Evolutionary conservation across 2,113 vertebrate species (phyloP).

Genomic region (Natator depressus): DNA sequence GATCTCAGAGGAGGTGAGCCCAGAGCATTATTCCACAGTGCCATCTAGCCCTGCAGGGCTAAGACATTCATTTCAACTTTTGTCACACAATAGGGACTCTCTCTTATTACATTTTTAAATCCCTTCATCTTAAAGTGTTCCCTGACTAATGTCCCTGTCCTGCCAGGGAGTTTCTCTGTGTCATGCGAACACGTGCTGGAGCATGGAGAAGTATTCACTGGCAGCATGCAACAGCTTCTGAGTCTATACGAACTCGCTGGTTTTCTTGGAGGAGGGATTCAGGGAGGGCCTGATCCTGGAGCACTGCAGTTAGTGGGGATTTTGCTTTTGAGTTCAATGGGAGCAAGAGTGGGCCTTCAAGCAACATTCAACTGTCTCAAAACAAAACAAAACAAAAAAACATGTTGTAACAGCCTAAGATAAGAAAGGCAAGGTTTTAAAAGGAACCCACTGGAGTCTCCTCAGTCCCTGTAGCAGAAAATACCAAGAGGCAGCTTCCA

Average conservation of each 20-base stretch:
- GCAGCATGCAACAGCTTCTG: not conserved
- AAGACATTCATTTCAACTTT: not conserved
- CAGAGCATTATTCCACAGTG: not conserved
- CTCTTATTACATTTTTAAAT: not conserved
- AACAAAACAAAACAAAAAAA: not conserved
- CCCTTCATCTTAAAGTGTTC: not conserved
- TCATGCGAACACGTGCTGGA: not conserved
- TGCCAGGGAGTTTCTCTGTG: not conserved
- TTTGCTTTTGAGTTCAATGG: fast-evolving
- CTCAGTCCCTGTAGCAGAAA: not conserved
- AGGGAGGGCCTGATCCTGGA: not conserved
- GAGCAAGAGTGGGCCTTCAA: not conserved
- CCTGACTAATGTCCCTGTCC: not conserved
- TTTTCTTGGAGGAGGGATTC: not conserved
- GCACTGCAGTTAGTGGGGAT: fast-evolving
- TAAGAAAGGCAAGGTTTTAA: not conserved
- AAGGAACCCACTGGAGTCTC: not conserved
- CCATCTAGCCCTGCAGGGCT: not conserved
- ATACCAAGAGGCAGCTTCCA: not conserved
- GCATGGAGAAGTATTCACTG: not conserved
- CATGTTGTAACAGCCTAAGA: not conserved
- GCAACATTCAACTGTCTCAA: fast-evolving
- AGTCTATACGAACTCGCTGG: not conserved
- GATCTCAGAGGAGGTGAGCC: not conserved
- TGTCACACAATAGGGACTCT: fast-evolving